These are phyloP conservation scores for Scaptomyza polygonia DNA, from an alignment of 2,888 invertebrate species.

Conservation along the genomic window DNA sequence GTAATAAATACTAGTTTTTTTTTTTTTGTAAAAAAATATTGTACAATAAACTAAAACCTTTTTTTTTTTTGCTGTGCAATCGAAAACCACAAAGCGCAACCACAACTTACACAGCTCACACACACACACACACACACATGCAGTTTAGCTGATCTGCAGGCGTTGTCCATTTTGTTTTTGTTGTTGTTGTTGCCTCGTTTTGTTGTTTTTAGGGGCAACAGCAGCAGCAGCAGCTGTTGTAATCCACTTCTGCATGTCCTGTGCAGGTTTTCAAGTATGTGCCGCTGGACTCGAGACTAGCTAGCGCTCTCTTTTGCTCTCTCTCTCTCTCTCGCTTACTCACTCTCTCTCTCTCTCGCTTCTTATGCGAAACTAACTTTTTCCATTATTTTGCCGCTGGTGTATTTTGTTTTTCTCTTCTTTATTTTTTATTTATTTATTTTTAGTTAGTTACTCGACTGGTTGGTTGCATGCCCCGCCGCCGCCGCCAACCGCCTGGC, in stretches of 20 bases:
- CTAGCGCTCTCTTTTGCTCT: not conserved
- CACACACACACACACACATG: slow-evolving; percentile 1
- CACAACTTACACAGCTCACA: slow-evolving; percentile 35
- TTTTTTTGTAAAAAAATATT: not conserved
- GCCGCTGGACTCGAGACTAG: slow-evolving; percentile 37
- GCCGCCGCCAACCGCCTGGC: slow-evolving; percentile 11
- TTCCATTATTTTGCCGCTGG: slow-evolving; percentile 78
- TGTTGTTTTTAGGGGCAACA: slow-evolving; percentile 50
- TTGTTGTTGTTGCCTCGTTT: slow-evolving; percentile 19
- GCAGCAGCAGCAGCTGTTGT: slow-evolving; percentile 71
- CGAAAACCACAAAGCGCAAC: slow-evolving; percentile 46
- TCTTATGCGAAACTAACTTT: slow-evolving; percentile 77
- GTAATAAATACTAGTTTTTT: not conserved
- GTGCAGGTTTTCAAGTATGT: slow-evolving; percentile 66
- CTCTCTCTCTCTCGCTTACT: not conserved
- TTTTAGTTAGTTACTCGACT: slow-evolving; percentile 70
- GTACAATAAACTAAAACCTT: not conserved
- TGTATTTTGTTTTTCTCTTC: slow-evolving; percentile 64
- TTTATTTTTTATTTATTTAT: slow-evolving; percentile 60
- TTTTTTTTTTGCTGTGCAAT: slow-evolving; percentile 17
- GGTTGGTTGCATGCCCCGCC: slow-evolving; percentile 15
- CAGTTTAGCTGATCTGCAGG: slow-evolving; percentile 38
- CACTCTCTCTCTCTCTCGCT: not conserved
- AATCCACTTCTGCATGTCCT: slow-evolving; percentile 37
- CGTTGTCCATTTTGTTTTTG: slow-evolving; percentile 27